These are phyloP conservation scores for Chlorops oryzae DNA, from an alignment of 1,140 invertebrate genomes.

Conservation along the genomic window DNA sequence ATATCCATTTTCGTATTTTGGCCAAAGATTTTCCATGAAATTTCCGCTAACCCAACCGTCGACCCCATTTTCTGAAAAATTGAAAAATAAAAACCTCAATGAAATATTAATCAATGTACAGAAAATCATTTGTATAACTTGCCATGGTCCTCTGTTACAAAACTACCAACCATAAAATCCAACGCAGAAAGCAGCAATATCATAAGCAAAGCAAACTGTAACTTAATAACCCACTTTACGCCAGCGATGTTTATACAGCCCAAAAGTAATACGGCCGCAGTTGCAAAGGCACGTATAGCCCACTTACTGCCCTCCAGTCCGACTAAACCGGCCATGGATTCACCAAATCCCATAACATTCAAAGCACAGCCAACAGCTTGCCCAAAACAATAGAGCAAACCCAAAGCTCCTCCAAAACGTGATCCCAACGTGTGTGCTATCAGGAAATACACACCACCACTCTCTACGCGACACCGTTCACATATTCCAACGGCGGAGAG, in stretches of 20 bases:
- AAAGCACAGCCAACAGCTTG: conserved; percentile 94
- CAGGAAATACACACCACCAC: conserved; percentile 93
- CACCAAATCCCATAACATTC: conserved; percentile 92
- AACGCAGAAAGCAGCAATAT: conserved; percentile 77
- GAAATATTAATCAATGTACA: neutral
- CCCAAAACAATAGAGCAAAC: conserved; percentile 91
- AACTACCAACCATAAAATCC: conserved; percentile 85
- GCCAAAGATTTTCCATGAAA: conserved; percentile 75
- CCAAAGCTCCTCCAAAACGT: conserved; percentile 83
- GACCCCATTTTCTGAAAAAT: conserved; percentile 65
- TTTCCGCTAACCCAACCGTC: conserved; percentile 76
- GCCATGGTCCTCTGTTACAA: conserved; percentile 64
- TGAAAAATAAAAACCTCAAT: neutral
- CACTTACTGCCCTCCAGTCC: conserved; percentile 63
- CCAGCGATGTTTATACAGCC: conserved; percentile 85
- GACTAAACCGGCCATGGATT: conserved; percentile 83
- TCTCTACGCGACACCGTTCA: conserved; percentile 88
- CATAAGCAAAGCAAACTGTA: conserved; percentile 79
- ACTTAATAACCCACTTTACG: conserved; percentile 88
- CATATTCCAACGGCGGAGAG: conserved; percentile 93
- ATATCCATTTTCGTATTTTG: conserved; percentile 70
- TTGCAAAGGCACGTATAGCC: conserved; percentile 74
- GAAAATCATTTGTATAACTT: conserved; percentile 35
- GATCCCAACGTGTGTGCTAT: conserved; percentile 90
- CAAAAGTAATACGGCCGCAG: conserved; percentile 71